Conservation (phyloP, 2,888 invertebrate genomes). For the Chloroclysta siterata region DNA sequence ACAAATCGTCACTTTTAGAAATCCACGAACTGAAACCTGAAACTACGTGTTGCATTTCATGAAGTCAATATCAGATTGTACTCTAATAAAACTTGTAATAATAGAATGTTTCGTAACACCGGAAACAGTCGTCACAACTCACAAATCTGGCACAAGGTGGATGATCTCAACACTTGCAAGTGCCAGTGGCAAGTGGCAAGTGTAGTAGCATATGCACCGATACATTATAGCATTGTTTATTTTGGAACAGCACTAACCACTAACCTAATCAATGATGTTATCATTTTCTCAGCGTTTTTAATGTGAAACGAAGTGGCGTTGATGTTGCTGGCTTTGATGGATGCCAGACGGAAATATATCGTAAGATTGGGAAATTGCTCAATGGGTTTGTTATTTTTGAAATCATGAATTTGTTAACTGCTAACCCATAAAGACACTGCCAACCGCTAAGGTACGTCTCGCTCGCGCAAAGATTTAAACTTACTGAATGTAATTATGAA, state of each 20-base stretch:
- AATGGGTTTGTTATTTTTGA: slow-evolving; percentile 40
- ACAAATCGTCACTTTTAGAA: slow-evolving; percentile 23
- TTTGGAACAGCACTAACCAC: slow-evolving; percentile 51
- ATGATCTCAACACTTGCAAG: slow-evolving; percentile 60
- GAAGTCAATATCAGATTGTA: slow-evolving; percentile 32
- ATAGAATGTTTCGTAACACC: slow-evolving; percentile 51
- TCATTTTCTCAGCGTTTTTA: slow-evolving; percentile 40
- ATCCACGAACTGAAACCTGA: slow-evolving; percentile 30
- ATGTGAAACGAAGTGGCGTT: slow-evolving; percentile 42
- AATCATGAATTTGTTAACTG: slow-evolving; percentile 23
- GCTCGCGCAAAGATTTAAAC: no score
- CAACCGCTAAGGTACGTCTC: no score
- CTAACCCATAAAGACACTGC: not conserved
- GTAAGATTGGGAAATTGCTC: slow-evolving; percentile 36
- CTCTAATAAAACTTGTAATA: slow-evolving; percentile 29
- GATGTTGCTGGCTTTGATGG: slow-evolving; percentile 34
- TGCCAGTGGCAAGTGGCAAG: slow-evolving; percentile 52
- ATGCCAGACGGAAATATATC: slow-evolving; percentile 39
- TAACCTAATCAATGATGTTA: slow-evolving; percentile 38
- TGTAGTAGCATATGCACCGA: slow-evolving; percentile 57
- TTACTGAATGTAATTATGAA: no score
- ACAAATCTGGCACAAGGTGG: slow-evolving; percentile 64
- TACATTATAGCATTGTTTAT: slow-evolving; percentile 62
- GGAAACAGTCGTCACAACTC: slow-evolving; percentile 51
- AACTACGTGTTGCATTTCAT: slow-evolving; percentile 31